Base-by-base conservation (phyloP, 2,113 vertebrate species). In the Mohoua ochrocephala region DNA sequence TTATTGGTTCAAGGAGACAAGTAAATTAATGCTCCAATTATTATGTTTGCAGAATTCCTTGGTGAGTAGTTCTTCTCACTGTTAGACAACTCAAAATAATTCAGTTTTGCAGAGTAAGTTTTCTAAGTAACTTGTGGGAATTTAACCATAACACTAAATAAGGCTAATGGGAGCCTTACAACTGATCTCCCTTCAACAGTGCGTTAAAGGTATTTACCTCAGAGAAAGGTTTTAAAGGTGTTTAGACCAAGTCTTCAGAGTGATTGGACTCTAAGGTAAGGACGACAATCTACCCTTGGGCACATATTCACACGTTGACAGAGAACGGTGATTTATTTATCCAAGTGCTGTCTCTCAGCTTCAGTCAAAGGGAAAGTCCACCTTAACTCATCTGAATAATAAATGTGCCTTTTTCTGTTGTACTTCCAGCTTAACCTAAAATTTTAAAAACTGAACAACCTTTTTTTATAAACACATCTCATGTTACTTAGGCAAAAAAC, bases 11-110 rank as follows among this genome's bases (percentile, higher is more conserved):
- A 81, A 73, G 60, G 17, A 89, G 59, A 91, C 74, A 92, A 92
- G 83, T 69, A 96, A 97, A 96, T 95, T 94, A 93, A 63, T 60
- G 74, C 64, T 95, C 56, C 64, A 95, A 91, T 97, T 96, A 94
- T 78, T 93, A 87, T 85, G 87, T 73, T 95, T 93, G 56, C 53
- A 86, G 80, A 94, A 96, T 87, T 96, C 94, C 91, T 89, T 95
- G 27, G 82, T 92, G 85, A 69, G 16, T 67, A 86, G 41, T 95
- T 96, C 59, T 91, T 96, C 61, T 87, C 31, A 47, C 31, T 81
- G 77, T 87, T 91, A 97, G 49, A 85, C 80, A 96, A 91, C 9
- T 24, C 54, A 85, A 93, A 93, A 94, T 82, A 92, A 96, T 73
- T 94, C 63, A 39, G 31, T 56, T 92, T 78, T 95, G 42, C 37